Evolutionary conservation across 1,140 invertebrate species (phyloP), one percentile per base, ranked within the genome.

Genomic region (Brachionus koreanus): DNA sequence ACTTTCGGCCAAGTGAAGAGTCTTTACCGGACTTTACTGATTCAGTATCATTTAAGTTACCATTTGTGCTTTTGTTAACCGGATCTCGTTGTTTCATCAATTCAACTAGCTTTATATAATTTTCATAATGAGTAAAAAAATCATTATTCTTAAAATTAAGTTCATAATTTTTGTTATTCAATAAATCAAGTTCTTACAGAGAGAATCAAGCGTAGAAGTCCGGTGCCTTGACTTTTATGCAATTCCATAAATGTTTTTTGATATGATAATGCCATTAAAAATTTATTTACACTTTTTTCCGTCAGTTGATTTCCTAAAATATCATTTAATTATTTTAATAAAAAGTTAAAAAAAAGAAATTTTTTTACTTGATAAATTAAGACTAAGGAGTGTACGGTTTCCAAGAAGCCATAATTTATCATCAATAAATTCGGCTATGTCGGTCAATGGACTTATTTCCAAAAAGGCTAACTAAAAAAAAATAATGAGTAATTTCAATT

Each of bases 301-400:
- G 61, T 49, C 16, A 82, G 19, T 43, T 65, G 23, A 69, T 82
- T 82, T 67, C 39, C 79, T 82, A 5, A 52, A 3, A 7, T 25
- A 35, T 9, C 13, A 52, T 23, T 52, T 16, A 23, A 25, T 33
- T n/a, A n/a, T n/a, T n/a, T 25, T 16, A 13, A 13, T 29, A 75
- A 77, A 23, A 77, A 52, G 12, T 6, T 0, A 6, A 3, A 13
- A 65, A 61, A 35, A 16, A 13, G 5, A 0, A 10, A 16, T 37
- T 10, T 35, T 37, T 39, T 82, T 67, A 82, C 79, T 43, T 69
- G 79, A 67, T 67, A 82, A 35, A 82, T 82, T 82, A 10, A 82
- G 23, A 67, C 65, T 82, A 2, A 82, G 79, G 19, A 82, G 37
- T 2, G 25, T 39, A 3, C 79, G 33, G 42, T 82, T 82, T 43